These are phyloP conservation scores for Gadopsis marmoratus DNA, from an alignment of 2,797 vertebrate genomes.

Conservation along the genomic window DNA sequence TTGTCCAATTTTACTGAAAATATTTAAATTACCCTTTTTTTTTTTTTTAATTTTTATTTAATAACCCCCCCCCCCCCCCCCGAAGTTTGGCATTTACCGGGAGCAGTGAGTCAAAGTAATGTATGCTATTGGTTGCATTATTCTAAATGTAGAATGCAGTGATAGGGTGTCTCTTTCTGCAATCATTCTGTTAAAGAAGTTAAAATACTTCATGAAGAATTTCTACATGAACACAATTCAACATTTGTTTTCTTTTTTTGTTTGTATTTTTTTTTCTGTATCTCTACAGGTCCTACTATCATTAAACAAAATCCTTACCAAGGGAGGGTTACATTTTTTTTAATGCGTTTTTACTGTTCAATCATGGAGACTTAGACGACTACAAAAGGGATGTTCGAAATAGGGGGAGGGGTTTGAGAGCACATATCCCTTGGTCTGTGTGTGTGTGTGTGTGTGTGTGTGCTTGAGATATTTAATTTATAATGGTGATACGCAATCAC, in stretches of 20 bases:
- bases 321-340: conserved; percentile 51
- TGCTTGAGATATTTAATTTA: conserved; percentile 35
- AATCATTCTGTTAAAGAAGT: background rate
- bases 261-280: background rate
- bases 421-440: conserved; percentile 63
- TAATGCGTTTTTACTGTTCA: conserved; percentile 54
- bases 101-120: background rate
- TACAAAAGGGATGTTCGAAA: conserved; percentile 85
- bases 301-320: conserved; percentile 1
- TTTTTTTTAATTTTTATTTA: too few species aligned
- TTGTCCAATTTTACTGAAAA: too few species aligned
- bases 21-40: too few species aligned
- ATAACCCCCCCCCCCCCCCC: too few species aligned
- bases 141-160: background rate
- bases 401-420: conserved; percentile 92
- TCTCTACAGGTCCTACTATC: conserved; percentile 49
- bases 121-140: background rate
- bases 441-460: conserved; percentile 20
- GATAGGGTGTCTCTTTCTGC: background rate
- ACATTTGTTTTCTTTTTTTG: background rate
- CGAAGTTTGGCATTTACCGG: background rate
- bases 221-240: background rate
- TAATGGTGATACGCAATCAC: conserved; percentile 31
- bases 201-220: background rate
- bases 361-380: conserved; percentile 88